Evolutionary conservation across 2,888 invertebrate species (phyloP).

Genomic region (Drosophila formosana): DNA sequence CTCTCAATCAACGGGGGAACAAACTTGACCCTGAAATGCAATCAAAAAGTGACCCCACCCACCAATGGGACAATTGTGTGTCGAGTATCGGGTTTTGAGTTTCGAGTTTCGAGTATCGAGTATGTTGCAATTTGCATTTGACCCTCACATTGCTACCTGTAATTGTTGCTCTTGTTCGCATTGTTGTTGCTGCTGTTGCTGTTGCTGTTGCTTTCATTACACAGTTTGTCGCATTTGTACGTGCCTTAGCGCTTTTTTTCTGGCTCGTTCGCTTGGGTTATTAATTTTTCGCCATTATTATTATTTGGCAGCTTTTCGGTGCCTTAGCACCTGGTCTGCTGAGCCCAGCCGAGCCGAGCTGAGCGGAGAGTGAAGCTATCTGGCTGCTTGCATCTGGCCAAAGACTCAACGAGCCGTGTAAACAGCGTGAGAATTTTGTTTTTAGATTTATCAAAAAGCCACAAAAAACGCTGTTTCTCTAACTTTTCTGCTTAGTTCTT

Average conservation of each 20-base stretch:
- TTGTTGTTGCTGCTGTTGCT: slow-evolving; percentile 6
- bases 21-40: slow-evolving; percentile 64
- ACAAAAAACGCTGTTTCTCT: slow-evolving; percentile 31
- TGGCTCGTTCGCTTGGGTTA: slow-evolving; percentile 33
- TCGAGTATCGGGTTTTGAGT: not conserved
- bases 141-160: slow-evolving; percentile 61
- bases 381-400: slow-evolving; percentile 53
- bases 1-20: slow-evolving; percentile 10
- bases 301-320: slow-evolving; percentile 46
- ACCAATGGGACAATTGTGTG: slow-evolving; percentile 12
- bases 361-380: slow-evolving; percentile 38
- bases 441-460: slow-evolving; percentile 55
- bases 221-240: slow-evolving; percentile 44
- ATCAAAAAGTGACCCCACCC: slow-evolving; percentile 33
- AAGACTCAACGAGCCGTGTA: slow-evolving; percentile 78
- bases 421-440: slow-evolving; percentile 81
- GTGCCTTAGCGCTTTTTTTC: slow-evolving; percentile 54
- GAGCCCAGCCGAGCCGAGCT: not conserved
- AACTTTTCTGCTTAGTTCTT: not conserved
- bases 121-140: slow-evolving; percentile 78
- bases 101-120: not conserved
- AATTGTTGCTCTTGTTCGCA: slow-evolving; percentile 36
- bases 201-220: slow-evolving; percentile 49
- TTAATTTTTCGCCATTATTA: slow-evolving; percentile 48
- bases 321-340: slow-evolving; percentile 57